These are phyloP conservation scores for Aratinga solstitialis DNA, from an alignment of 2,797 vertebrate genomes.

Conservation along the genomic window DNA sequence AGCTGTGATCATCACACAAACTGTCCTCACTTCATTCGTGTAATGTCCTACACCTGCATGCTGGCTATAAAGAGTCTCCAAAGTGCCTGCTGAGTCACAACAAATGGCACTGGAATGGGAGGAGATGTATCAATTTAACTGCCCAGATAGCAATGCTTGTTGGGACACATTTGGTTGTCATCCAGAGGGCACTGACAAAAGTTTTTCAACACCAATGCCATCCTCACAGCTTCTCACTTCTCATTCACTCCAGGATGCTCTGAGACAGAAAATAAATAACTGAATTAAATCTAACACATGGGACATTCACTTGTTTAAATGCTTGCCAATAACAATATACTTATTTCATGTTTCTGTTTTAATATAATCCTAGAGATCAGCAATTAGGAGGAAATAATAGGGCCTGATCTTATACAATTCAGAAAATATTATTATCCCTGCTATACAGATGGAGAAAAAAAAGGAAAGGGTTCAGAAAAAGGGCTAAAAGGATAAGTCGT, in stretches of 20 bases:
- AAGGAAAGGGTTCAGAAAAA: conserved; percentile 21
- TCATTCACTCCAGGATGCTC: not conserved
- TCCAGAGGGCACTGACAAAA: not conserved
- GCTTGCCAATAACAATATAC: conserved; percentile 4
- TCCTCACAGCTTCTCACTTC: not conserved
- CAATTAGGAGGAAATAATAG: conserved; percentile 25
- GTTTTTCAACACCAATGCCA: not conserved
- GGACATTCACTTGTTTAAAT: not conserved
- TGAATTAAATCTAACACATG: not conserved
- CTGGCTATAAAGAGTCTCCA: conserved; percentile 5
- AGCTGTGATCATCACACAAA: conserved; percentile 26
- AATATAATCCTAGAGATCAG: conserved; percentile 23
- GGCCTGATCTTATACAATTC: not conserved
- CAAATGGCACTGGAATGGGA: conserved; percentile 5
- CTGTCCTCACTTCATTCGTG: conserved; percentile 23
- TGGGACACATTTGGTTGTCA: not conserved
- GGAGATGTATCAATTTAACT: not conserved
- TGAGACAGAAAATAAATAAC: not conserved
- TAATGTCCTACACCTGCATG: conserved; percentile 54
- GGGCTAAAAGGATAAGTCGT: conserved; percentile 28
- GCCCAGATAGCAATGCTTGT: not conserved
- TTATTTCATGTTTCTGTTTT: conserved; percentile 1
- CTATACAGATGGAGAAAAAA: not conserved
- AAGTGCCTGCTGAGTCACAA: conserved; percentile 35
- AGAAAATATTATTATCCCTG: not conserved